Evolutionary conservation across 2,888 invertebrate species (phyloP).

Genomic region (Sturmia bella): DNA sequence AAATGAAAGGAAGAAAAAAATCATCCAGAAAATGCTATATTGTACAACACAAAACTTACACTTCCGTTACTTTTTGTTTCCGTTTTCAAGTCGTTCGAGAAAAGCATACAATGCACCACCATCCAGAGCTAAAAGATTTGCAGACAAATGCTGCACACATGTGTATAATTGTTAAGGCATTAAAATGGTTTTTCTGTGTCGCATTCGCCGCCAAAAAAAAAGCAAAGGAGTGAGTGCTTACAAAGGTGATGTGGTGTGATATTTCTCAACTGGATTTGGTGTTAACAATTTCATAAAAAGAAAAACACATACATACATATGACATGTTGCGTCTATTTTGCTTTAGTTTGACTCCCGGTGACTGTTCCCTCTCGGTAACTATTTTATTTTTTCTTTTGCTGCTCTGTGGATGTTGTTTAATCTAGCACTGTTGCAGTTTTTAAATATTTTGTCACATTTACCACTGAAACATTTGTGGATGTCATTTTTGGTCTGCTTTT

Average conservation of each 20-base stretch:
- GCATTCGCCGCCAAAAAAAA: not conserved
- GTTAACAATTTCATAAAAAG: conserved; percentile 31
- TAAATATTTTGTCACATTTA: conserved; percentile 44
- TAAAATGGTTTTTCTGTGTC: not conserved
- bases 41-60: conserved; percentile 58
- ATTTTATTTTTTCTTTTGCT: not conserved
- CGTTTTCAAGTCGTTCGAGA: conserved; percentile 18
- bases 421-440: conserved; percentile 28
- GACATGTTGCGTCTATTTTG: not conserved
- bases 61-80: conserved; percentile 53
- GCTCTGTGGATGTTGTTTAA: conserved; percentile 7
- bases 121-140: not conserved
- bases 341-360: not conserved
- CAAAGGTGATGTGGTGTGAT: conserved; percentile 24
- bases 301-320: not conserved
- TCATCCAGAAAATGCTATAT: conserved; percentile 33
- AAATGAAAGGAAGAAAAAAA: not conserved
- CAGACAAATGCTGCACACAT: conserved; percentile 33
- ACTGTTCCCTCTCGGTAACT: not conserved
- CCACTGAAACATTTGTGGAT: conserved; percentile 67
- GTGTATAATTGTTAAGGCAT: conserved; percentile 43
- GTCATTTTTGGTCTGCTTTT: conserved; percentile 49
- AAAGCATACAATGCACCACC: not conserved
- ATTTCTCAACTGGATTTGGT: not conserved
- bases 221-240: not conserved